phyloP scores from a whole-genome alignment of 2,888 invertebrate species.

The Agonopterix alstromeriana region DNA sequence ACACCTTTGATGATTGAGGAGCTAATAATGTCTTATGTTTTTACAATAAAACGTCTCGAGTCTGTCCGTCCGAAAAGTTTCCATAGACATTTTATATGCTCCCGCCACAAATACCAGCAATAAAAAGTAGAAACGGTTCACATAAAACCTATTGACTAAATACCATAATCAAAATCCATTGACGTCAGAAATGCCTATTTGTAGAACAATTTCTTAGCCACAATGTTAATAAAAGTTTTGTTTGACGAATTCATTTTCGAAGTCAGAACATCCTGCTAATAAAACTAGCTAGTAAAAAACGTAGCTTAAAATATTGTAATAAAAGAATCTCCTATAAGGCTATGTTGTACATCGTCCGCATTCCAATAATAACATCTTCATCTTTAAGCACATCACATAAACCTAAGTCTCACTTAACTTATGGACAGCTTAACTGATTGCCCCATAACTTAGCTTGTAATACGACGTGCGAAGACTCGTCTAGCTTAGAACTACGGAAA shows the following conservation, averaged over 20 bases:
- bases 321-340: neutral
- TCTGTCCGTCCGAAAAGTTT: no score
- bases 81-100: no score
- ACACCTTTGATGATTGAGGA: no score
- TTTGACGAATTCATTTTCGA: no score
- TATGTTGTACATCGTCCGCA: neutral
- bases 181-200: slow-evolving; percentile 4
- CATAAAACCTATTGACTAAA: slow-evolving; percentile 2
- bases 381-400: slow-evolving; percentile 21
- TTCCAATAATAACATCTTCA: slow-evolving; percentile 17
- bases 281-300: no score
- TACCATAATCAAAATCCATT: slow-evolving; percentile 2
- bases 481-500: slow-evolving; percentile 6
- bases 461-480: slow-evolving; percentile 15
- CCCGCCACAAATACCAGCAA: neutral
- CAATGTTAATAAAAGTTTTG: neutral
- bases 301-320: no score
- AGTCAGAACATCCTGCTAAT: no score
- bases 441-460: slow-evolving; percentile 29
- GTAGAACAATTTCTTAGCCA: neutral
- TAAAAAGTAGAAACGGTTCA: neutral
- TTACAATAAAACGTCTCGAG: no score
- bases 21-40: no score
- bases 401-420: slow-evolving; percentile 28
- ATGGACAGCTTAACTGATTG: slow-evolving; percentile 32